Evolutionary conservation across 2,113 vertebrate genomes (phyloP).

Genomic region (Brachypteracias leptosomus): DNA sequence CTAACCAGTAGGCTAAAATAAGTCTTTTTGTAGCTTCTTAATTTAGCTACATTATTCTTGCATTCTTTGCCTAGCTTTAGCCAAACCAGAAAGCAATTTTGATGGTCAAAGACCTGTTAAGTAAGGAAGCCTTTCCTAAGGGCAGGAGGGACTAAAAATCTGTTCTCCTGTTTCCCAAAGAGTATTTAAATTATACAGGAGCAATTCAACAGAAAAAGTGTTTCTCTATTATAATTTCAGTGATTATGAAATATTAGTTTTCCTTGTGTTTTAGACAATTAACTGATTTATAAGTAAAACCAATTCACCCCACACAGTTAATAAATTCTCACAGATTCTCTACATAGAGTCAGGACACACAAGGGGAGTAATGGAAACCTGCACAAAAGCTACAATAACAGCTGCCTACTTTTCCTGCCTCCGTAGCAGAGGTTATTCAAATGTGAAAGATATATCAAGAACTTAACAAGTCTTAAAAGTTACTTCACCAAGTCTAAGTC

Average conservation of each 20-base stretch:
- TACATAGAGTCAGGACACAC: neutral
- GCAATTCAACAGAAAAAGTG: neutral
- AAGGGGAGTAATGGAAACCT: neutral
- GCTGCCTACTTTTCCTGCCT: neutral
- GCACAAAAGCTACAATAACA: neutral
- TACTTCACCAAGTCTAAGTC: neutral
- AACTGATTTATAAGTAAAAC: neutral
- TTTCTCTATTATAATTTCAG: neutral
- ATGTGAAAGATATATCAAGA: neutral
- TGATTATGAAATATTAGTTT: neutral
- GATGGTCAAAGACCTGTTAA: neutral
- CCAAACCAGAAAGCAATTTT: neutral
- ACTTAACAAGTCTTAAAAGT: neutral
- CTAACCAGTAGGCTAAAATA: neutral
- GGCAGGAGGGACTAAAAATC: neutral
- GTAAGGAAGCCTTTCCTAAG: neutral
- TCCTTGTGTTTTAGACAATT: neutral
- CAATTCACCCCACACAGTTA: neutral
- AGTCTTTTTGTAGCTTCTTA: neutral
- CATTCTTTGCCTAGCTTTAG: neutral
- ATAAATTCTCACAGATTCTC: neutral
- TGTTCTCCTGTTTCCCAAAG: neutral
- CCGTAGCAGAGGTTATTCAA: neutral
- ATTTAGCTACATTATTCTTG: neutral
- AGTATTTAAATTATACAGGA: neutral